Conservation (phyloP, 2,113 vertebrate genomes). For the Dasyornis broadbenti region DNA sequence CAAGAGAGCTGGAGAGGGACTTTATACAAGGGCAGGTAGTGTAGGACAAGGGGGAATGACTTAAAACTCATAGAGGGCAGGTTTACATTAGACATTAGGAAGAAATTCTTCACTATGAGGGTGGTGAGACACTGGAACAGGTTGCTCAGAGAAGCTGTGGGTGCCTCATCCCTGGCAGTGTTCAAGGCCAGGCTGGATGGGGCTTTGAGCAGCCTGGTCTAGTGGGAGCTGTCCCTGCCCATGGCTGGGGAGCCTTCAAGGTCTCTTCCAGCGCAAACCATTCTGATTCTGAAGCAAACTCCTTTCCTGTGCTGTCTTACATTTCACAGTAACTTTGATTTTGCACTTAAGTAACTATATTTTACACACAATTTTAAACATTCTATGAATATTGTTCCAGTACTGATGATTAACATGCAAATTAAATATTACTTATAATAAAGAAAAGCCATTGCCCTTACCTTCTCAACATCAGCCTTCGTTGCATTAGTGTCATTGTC, state of each 20-base stretch:
- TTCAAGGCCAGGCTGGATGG: not conserved
- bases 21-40: not conserved
- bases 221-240: not conserved
- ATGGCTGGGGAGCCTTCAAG: not conserved
- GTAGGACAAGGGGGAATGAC: not conserved
- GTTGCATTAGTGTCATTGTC: conserved; percentile 97
- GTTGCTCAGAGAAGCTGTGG: not conserved
- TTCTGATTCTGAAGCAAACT: not conserved
- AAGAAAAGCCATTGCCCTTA: conserved; percentile 40
- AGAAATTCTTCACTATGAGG: not conserved
- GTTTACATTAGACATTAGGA: not conserved
- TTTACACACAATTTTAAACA: not conserved
- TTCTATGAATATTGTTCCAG: not conserved
- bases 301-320: not conserved
- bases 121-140: not conserved
- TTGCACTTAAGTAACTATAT: not conserved
- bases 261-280: not conserved
- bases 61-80: not conserved
- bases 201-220: not conserved
- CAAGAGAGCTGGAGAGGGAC: not conserved
- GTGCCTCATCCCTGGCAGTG: not conserved
- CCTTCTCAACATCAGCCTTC: conserved; percentile 98
- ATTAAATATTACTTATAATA: not conserved
- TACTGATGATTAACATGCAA: not conserved
- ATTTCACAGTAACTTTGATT: not conserved